Percentiles rank a stretch among this genome's conserved stretches.
These are phyloP conservation scores for Epizoanthus rinbou DNA, from an alignment of 92 coral and sea anemone genomes.

Conservation along the genomic window DNA sequence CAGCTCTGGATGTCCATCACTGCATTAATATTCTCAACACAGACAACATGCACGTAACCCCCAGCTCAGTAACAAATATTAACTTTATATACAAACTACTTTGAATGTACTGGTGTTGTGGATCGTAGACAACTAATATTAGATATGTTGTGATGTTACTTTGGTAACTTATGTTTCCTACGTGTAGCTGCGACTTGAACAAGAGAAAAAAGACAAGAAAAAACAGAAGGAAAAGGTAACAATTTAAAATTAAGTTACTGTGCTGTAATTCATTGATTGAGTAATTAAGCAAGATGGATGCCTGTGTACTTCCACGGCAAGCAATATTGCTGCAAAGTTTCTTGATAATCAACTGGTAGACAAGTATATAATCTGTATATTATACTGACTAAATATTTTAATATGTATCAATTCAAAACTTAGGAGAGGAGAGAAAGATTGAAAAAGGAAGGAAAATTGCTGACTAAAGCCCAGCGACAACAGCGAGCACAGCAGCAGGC, in stretches of 20 bases:
- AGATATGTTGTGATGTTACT: neutral
- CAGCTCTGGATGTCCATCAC: too few species aligned
- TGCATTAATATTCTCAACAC: too few species aligned
- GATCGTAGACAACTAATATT: too few species aligned
- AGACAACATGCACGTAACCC: too few species aligned
- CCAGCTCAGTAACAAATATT: too few species aligned
- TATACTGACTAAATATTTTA: neutral
- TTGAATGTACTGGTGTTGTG: too few species aligned
- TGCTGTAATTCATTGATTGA: neutral
- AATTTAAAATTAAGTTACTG: neutral
- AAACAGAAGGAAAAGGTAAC: constrained; percentile 95
- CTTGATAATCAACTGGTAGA: too few species aligned
- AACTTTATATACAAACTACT: too few species aligned
- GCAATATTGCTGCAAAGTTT: too few species aligned
- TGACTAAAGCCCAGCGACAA: constrained; percentile 87
- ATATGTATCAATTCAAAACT: neutral
- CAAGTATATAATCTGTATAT: too few species aligned
- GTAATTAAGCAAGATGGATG: too few species aligned
- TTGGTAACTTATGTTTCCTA: neutral
- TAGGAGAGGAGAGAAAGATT: constrained; percentile 85
- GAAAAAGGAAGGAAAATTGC: constrained; percentile 85
- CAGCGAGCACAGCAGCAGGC: constrained; percentile 86
- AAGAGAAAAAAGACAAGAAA: constrained; percentile 92
- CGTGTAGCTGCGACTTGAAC: constrained; percentile 86
- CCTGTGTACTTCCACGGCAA: too few species aligned